A percentile compares a stretch with the other conserved stretches of the same genome.
Evolutionary conservation across 2,113 vertebrate species (phyloP).

Genomic region (Thinocorus orbignyianus): DNA sequence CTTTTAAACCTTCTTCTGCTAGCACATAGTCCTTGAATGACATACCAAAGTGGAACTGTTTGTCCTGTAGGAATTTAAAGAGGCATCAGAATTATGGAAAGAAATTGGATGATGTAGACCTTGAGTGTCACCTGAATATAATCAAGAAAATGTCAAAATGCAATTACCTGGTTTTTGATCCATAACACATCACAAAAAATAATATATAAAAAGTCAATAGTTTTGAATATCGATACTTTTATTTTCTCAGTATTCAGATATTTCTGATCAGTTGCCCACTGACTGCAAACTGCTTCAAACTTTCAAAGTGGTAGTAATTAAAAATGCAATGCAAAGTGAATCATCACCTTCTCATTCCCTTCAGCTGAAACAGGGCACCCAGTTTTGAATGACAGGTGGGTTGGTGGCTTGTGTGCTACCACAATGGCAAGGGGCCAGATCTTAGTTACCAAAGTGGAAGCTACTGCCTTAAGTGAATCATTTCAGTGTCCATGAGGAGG

Average conservation of each 20-base stretch:
- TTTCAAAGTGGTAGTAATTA: neutral
- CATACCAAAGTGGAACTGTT: neutral
- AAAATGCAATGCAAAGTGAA: neutral
- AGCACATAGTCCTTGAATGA: neutral
- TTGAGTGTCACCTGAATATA: neutral
- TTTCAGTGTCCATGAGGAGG: neutral
- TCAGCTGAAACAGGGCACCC: neutral
- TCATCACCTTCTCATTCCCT: neutral
- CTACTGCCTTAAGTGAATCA: neutral
- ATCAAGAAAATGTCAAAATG: neutral
- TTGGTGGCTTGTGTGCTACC: neutral
- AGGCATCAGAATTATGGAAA: neutral
- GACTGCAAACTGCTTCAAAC: neutral
- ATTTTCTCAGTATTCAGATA: neutral
- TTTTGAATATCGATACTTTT: neutral
- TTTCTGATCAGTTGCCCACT: neutral
- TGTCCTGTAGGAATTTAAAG: neutral
- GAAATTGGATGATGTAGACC: neutral
- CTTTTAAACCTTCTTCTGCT: neutral
- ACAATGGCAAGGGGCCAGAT: neutral
- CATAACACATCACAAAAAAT: neutral
- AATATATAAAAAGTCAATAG: neutral
- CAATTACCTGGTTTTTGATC: neutral
- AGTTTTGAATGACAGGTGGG: neutral
- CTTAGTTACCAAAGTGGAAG: neutral